Evolutionary conservation across 2,888 invertebrate genomes (phyloP), one percentile per base, ranked within the genome.

Genomic region (Asteroscopus sphinx): DNA sequence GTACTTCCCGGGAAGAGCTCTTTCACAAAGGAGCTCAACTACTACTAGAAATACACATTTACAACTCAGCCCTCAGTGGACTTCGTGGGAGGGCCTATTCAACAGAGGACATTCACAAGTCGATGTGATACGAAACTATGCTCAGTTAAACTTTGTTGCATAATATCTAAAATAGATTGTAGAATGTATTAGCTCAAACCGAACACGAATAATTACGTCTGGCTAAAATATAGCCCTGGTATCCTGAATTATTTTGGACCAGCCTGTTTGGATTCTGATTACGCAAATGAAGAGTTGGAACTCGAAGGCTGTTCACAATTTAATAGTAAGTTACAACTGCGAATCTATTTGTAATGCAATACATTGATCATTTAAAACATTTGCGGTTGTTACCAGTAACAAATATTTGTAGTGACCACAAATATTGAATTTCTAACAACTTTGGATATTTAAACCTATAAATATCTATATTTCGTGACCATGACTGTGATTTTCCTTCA

Each of bases 211-310:
- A 47, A 37, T 47, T 47, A 32, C 17, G 33, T 25, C 40, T 13
- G 12, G 30, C 35, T 40, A 49, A 60, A 39, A 48, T 25, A 35
- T 47, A 44, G 28, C 25, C 26, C 8, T 36, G 37, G 15, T 46
- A 33, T 42, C 8, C 21, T 35, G 17, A 44, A 52, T 53, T 39
- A 26, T 58, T 41, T 41, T 26, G 15, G 5, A 7, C 45, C 15
- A n/a, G 25, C 12, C 12, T 28, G 44, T 36, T 44, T 37, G 13
- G 28, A 40, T 36, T 44, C 33, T n/a, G 28, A 40, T 45, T 52
- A 48, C 51, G 57, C 26, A 54, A 54, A 54, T 58, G 37, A 48
- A 41, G 30, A 40, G 15, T 40, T 11, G 16, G 47, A 62, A 48
- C 39, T 33, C 25, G 25, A 39, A n/a, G 17, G 39, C 32, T 12